These are phyloP conservation scores for Tenthredo distinguenda DNA, from an alignment of 2,888 invertebrate species.

Conservation along the genomic window DNA sequence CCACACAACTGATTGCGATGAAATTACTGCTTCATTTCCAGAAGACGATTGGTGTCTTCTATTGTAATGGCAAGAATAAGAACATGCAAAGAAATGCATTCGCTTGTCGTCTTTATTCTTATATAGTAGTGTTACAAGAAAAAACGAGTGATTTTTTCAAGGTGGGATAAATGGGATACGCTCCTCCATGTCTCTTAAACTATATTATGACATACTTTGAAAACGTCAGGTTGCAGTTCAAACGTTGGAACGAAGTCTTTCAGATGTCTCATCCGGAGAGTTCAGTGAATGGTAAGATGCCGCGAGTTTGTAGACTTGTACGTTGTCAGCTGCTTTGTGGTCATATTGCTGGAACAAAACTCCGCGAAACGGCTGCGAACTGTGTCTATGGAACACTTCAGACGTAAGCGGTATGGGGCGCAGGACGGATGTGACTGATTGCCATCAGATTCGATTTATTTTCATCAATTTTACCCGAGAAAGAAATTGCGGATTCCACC, in stretches of 20 bases:
- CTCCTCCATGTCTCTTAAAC: not conserved
- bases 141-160: not conserved
- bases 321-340: not conserved
- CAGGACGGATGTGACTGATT: not conserved
- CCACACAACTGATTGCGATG: too few relatives aligned
- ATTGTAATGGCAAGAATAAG: not conserved
- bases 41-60: too few relatives aligned
- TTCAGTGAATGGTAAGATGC: not conserved
- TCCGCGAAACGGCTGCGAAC: not conserved
- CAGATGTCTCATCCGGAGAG: not conserved
- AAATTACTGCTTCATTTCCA: too few relatives aligned
- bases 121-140: not conserved
- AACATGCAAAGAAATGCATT: not conserved
- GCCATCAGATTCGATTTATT: not conserved
- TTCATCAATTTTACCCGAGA: not conserved
- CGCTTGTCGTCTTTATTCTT: not conserved
- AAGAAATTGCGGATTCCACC: constrained; percentile 12
- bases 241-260: not conserved
- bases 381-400: not conserved
- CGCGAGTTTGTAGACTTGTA: not conserved
- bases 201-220: not conserved
- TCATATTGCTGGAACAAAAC: not conserved
- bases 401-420: not conserved
- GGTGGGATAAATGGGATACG: not conserved
- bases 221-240: not conserved